Evolutionary conservation across 2,797 vertebrate genomes (phyloP), one percentile per base, ranked within the genome.

Genomic region (Champsocephalus gunnari): DNA sequence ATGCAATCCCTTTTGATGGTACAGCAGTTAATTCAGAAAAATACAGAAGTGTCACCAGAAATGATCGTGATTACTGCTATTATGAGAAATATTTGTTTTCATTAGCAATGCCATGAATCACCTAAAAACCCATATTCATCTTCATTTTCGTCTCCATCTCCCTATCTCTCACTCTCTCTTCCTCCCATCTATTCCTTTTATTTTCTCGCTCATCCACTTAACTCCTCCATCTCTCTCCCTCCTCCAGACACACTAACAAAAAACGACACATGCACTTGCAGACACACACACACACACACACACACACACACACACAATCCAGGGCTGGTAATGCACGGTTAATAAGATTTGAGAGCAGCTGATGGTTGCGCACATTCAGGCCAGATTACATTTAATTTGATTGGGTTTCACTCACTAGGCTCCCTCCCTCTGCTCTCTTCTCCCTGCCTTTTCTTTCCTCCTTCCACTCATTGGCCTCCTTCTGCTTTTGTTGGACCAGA

Each of bases 301-400:
- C 21, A 38, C 66, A 71, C 69, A 72, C 73, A 38, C 66, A 71
- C 69, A 72, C 73, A 71, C 56, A 86, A 75, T 80, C 88, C 93
- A 90, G 91, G 92, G 90, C 92, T 93, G 93, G 95, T 98, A 97
- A 97, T 96, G 96, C 94, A 96, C 64, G 82, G 91, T 93, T 96
- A 98, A 98, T 97, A 93, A 93, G 93, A 98, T 98, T 97, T 97
- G 85, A 93, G 94, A 92, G 93, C 92, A 94, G 93, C 95, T 94
- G 95, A 96, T 95, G 96, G 96, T 96, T 95, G 96, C 95, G 96
- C 92, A 92, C 93, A 92, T 96, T 96, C 94, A 95, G 96, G 96
- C 95, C 95, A 96, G 94, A 97, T 97, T 96, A 96, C 95, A 90
- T 93, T 94, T 98, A 98, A 99, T 97, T 97, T 95, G 92, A 97